Percentiles rank a stretch among this genome's conserved stretches.
Conservation (phyloP, 2,888 invertebrate genomes). For the Perithous albicinctus region DNA sequence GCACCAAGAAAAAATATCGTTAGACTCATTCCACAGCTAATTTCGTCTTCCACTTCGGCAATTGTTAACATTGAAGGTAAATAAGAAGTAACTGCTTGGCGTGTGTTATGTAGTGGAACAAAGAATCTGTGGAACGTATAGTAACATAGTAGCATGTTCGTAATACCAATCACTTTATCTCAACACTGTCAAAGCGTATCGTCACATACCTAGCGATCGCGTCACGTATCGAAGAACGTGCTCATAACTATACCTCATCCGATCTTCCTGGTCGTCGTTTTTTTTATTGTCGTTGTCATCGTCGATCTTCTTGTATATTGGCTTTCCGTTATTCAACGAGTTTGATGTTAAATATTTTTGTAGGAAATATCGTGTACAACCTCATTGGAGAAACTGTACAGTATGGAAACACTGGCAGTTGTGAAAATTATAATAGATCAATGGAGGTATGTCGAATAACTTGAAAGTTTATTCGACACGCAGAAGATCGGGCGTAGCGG, state of each 20-base stretch:
- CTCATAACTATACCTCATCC: conserved; percentile 61
- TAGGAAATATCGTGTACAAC: background rate
- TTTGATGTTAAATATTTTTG: background rate
- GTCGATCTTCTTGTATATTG: conserved; percentile 11
- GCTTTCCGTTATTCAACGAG: background rate
- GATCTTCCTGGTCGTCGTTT: conserved; percentile 16
- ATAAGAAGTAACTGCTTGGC: background rate
- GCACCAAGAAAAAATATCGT: background rate
- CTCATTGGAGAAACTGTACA: background rate
- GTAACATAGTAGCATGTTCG: too few species aligned
- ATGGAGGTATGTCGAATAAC: background rate
- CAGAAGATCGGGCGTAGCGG: too few species aligned
- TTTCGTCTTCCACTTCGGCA: too few species aligned
- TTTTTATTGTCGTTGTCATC: conserved; percentile 7
- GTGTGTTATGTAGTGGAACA: background rate
- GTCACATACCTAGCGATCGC: conserved; percentile 67
- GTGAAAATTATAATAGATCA: background rate
- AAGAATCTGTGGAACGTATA: background rate
- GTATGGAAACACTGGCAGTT: background rate
- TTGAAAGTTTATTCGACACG: too few species aligned
- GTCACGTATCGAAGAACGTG: conserved; percentile 64
- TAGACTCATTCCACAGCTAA: background rate
- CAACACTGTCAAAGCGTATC: conserved; percentile 34
- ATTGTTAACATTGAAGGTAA: background rate
- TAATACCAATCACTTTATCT: background rate